A percentile compares a stretch with the other conserved stretches of the same genome.
phyloP scores from a whole-genome alignment of 2,888 invertebrate genomes.

The Aphidoletes aphidimyza region DNA sequence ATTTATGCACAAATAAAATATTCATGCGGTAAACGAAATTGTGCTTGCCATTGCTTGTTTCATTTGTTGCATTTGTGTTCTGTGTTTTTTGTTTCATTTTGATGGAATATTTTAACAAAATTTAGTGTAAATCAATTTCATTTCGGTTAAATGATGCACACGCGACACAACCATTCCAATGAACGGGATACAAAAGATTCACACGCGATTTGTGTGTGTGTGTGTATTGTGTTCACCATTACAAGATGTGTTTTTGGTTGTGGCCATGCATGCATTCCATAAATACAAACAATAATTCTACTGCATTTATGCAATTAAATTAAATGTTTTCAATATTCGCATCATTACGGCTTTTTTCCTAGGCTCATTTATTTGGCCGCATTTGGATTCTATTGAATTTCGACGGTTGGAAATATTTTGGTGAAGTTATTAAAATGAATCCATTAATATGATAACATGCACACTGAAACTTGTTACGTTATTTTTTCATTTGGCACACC shows the following conservation, averaged over 20 bases:
- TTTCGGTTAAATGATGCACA: conserved; percentile 31
- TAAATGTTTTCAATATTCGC: conserved; percentile 37
- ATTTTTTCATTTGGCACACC: background rate
- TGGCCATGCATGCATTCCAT: background rate
- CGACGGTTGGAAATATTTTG: background rate
- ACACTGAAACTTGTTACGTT: background rate
- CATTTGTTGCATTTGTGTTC: background rate
- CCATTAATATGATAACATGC: background rate
- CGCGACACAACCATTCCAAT: background rate
- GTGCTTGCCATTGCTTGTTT: background rate
- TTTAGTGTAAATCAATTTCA: background rate
- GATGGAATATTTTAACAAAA: background rate
- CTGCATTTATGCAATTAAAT: conserved; percentile 38
- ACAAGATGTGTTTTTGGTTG: no score
- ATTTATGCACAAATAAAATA: conserved; percentile 17
- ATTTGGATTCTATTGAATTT: background rate
- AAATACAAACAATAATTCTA: background rate
- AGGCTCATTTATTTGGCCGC: background rate
- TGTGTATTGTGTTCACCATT: no score
- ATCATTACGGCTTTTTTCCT: background rate
- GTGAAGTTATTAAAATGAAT: conserved; percentile 27
- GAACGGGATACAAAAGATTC: background rate
- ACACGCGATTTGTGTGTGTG: no score
- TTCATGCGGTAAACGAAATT: background rate
- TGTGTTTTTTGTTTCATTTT: background rate